Evolutionary conservation across 1,140 invertebrate genomes (phyloP).

Genomic region (Macrosteles quadrilineatus): DNA sequence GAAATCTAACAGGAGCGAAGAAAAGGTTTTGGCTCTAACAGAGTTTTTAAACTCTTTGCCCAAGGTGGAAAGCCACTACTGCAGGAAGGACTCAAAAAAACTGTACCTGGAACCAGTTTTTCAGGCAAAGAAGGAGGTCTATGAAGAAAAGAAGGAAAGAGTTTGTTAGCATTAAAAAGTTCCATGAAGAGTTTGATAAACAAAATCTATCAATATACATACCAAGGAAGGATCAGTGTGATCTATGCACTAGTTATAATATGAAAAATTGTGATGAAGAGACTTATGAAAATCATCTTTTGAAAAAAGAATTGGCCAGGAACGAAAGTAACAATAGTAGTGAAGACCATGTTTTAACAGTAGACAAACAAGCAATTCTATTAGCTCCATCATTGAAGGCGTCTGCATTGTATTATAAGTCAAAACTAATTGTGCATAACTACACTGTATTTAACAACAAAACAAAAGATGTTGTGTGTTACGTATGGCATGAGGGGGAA

Average conservation of each 20-base stretch:
- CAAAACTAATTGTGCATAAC: conserved; percentile 9
- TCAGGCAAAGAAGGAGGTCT: neutral
- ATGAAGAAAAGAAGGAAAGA: neutral
- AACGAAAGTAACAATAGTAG: no score
- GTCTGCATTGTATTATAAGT: neutral
- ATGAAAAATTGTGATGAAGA: no score
- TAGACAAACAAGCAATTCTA: conserved; percentile 10
- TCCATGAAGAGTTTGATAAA: neutral
- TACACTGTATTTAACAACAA: conserved; percentile 7
- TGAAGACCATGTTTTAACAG: no score
- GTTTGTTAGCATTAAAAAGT: neutral
- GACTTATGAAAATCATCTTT: no score
- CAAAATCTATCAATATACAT: neutral
- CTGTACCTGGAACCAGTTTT: neutral
- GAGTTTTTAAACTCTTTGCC: neutral
- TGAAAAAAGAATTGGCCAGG: no score
- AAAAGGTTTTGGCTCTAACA: neutral
- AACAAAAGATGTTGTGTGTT: neutral
- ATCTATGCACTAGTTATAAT: neutral
- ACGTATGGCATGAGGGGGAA: conserved; percentile 7
- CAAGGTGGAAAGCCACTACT: neutral
- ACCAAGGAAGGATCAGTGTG: conserved; percentile 8
- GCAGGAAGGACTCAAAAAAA: neutral
- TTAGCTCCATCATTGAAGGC: neutral
- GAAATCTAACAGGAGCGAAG: neutral